phyloP scores from a whole-genome alignment of 1,140 invertebrate genomes.

The Tribolium castaneum region DNA sequence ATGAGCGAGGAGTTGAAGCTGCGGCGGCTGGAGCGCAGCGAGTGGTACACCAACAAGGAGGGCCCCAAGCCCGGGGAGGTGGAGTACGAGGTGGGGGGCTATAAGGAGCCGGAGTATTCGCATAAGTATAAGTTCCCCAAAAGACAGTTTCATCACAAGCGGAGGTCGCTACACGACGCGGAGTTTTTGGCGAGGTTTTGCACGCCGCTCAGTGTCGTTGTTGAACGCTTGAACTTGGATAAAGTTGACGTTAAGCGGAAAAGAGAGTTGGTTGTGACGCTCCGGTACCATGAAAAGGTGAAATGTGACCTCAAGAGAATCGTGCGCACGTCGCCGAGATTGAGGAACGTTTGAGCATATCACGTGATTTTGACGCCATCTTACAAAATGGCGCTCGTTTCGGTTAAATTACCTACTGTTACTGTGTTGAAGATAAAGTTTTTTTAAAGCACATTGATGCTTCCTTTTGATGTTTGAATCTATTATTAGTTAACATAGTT shows the following conservation, averaged over 20 bases:
- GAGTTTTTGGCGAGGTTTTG: constrained; percentile 34
- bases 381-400: not conserved
- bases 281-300: not conserved
- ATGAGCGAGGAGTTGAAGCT: not conserved
- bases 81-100: not conserved
- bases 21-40: not conserved
- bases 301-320: not conserved
- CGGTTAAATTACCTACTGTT: too few species aligned
- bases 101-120: not conserved
- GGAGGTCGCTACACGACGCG: not conserved
- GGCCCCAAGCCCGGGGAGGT: not conserved
- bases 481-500: not conserved
- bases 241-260: not conserved
- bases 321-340: not conserved
- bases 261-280: not conserved
- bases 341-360: constrained; percentile 1
- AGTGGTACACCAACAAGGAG: constrained; percentile 28
- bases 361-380: not conserved
- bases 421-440: too few species aligned
- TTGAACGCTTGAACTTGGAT: constrained; percentile 44
- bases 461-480: constrained; percentile 5
- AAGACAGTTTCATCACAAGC: constrained; percentile 48
- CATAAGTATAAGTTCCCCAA: constrained; percentile 53
- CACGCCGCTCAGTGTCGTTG: constrained; percentile 45
- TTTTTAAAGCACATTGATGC: not conserved